Base-by-base conservation (phyloP, 1,140 invertebrate species). In the Lordiphosa stackelbergi region DNA sequence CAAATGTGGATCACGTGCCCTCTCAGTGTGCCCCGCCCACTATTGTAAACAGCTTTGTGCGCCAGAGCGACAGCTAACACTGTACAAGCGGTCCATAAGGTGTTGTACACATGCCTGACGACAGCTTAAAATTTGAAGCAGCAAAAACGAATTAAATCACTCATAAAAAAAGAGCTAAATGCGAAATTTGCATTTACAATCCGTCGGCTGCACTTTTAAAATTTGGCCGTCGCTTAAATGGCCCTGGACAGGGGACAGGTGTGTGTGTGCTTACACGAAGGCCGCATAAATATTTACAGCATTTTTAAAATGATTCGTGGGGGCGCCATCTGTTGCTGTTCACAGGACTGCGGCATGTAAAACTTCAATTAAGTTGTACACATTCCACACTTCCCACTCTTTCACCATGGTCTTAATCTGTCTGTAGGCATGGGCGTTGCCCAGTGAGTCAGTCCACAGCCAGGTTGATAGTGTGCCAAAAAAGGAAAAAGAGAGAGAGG, bases 281-380 rank as follows among this genome's bases (percentile, higher is more conserved):
- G 56, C 24, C 48, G 48, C 62, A 79, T 81, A 79, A 81, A 79
- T 79, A 79, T 79, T 81, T 81, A 79, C 75, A 64, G 75, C 58
- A 63, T 71, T 79, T 74, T 81, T 79, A 71, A 66, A 74, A 81
- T 61, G 68, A 81, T 74, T 74, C 66, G 66, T 64, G 62, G 57
- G 54, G 53, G 35, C 5, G 34, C 11, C 9, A 36, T 62, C 75
- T 79, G 75, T 52, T 54, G 66, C 19, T 56, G 53, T 79, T 81
- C 75, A 5, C 9, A 11, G 10, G 46, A 34, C 22, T 5, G 55
- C 73, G 54, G 69, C 71, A 79, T 81, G 74, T 79, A 73, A 79
- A 79, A 81, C 78, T 75, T 77, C 75, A 79, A 79, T 79, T 79
- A 79, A 79, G 71, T 74, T 81, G 75, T 79, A 71, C 60, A 71